Percentiles rank a stretch among this genome's conserved stretches.
Conservation (phyloP, 2,888 invertebrate species). For the Drosophila falleni region DNA sequence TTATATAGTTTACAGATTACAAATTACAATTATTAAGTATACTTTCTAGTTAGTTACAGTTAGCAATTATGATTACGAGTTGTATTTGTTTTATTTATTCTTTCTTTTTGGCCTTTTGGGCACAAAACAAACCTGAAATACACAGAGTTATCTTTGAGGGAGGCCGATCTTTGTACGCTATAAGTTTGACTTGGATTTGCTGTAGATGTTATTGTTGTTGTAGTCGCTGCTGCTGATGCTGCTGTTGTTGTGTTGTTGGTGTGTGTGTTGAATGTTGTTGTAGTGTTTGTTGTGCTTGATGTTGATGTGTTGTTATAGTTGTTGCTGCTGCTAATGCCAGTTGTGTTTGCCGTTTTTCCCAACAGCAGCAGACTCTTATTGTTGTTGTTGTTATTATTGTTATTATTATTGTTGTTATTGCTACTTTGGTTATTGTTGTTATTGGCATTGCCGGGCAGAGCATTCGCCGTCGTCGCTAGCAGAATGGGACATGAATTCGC, state of each 20-base stretch:
- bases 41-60: conserved; percentile 57
- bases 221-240: conserved; percentile 60
- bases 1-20: conserved; percentile 27
- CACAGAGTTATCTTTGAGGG: conserved; percentile 86
- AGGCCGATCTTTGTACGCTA: conserved; percentile 87
- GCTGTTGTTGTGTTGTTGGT: conserved; percentile 52
- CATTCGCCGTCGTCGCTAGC: conserved; percentile 85
- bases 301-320: conserved; percentile 42
- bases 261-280: conserved; percentile 49
- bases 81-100: conserved; percentile 6
- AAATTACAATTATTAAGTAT: conserved; percentile 22
- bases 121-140: conserved; percentile 86
- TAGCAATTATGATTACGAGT: conserved; percentile 20
- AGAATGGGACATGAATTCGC: conserved; percentile 93
- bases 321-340: conserved; percentile 51
- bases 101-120: neutral
- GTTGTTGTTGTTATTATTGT: conserved; percentile 62
- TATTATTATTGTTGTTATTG: conserved; percentile 65
- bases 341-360: conserved; percentile 54
- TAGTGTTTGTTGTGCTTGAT: conserved; percentile 31
- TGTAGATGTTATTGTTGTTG: conserved; percentile 76
- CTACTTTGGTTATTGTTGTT: conserved; percentile 81
- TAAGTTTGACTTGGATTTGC: conserved; percentile 86
- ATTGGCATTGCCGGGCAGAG: conserved; percentile 72
- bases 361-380: conserved; percentile 68